Percentiles rank a stretch among this genome's conserved stretches.
Conservation (phyloP, 2,888 invertebrate species). For the Campaea margaritaria region DNA sequence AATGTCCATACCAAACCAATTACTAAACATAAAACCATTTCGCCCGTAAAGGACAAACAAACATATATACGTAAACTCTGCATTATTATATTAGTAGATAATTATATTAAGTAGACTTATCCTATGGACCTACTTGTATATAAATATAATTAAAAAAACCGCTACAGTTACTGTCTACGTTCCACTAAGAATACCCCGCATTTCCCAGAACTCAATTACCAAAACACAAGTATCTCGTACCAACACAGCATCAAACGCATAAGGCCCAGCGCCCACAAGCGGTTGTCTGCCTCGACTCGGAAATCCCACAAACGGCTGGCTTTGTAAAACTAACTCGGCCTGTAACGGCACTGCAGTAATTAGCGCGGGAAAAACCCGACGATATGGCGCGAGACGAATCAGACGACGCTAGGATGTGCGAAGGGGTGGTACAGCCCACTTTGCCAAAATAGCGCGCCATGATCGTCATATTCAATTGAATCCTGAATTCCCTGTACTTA, state of each 20-base stretch:
- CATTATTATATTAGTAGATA: too few species aligned
- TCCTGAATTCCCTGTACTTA: too few species aligned
- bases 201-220: constrained; percentile 14
- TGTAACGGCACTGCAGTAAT: constrained; percentile 60
- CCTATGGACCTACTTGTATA: too few species aligned
- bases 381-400: constrained; percentile 75
- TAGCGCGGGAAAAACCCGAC: constrained; percentile 69
- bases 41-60: too few species aligned
- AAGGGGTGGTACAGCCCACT: neutral
- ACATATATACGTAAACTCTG: too few species aligned
- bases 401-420: constrained; percentile 28
- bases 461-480: too few species aligned
- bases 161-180: too few species aligned
- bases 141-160: too few species aligned
- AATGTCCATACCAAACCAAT: too few species aligned
- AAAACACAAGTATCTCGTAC: constrained; percentile 14
- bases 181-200: too few species aligned
- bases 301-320: constrained; percentile 47
- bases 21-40: too few species aligned
- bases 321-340: constrained; percentile 47
- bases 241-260: constrained; percentile 17
- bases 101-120: too few species aligned
- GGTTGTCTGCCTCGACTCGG: constrained; percentile 34
- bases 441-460: neutral
- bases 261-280: constrained; percentile 27